Evolutionary conservation across 2,797 vertebrate species (phyloP).

Genomic region (Thamnophis elegans): DNA sequence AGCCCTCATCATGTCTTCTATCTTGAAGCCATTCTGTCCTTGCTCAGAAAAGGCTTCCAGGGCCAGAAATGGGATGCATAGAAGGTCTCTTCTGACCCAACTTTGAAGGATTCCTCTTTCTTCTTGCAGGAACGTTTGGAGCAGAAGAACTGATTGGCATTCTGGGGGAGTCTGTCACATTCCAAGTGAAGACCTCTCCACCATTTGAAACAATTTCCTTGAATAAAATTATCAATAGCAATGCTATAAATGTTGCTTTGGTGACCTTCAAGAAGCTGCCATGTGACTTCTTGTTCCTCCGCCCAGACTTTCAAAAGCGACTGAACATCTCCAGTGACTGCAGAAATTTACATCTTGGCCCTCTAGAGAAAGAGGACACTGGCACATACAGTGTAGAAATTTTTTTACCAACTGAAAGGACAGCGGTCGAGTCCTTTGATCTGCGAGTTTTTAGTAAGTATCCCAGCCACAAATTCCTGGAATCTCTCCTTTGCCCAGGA

Average conservation of each 20-base stretch:
- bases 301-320: background rate
- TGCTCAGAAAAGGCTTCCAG: no score
- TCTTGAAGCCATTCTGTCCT: no score
- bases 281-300: rapidly evolving
- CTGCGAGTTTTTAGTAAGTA: no score
- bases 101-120: background rate
- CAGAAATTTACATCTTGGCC: background rate
- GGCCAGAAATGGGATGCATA: no score
- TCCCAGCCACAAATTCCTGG: no score
- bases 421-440: rapidly evolving
- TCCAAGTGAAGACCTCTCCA: background rate
- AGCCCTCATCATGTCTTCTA: no score
- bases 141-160: background rate
- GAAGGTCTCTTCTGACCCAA: no score
- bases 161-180: background rate
- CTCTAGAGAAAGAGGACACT: background rate
- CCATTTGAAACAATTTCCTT: rapidly evolving
- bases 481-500: no score
- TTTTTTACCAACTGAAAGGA: rapidly evolving
- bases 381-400: rapidly evolving
- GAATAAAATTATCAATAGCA: rapidly evolving
- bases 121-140: background rate
- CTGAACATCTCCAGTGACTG: background rate
- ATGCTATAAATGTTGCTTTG: rapidly evolving
- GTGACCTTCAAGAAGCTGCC: rapidly evolving